Evolutionary conservation across 2,113 vertebrate genomes (phyloP).

Genomic region (Prietella phreatophila): DNA sequence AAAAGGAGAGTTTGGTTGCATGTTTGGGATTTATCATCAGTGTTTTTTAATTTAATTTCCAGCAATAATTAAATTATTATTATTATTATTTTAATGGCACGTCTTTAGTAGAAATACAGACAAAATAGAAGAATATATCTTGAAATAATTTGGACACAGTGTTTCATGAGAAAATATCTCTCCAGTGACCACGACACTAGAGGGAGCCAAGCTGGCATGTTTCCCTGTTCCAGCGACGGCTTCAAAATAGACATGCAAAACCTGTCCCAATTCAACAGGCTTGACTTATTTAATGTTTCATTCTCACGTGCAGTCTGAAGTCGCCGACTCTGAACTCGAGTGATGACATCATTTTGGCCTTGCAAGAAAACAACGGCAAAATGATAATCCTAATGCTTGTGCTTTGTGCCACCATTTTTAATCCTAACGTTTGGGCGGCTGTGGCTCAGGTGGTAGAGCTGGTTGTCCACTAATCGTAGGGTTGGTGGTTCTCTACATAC

Average conservation of each 20-base stretch:
- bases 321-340: background rate
- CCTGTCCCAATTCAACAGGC: background rate
- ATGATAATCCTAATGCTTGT: background rate
- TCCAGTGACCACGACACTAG: slow-evolving; percentile 71
- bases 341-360: background rate
- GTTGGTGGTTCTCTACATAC: too few species aligned
- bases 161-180: background rate
- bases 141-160: background rate
- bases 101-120: background rate
- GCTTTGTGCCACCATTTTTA: background rate
- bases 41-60: background rate
- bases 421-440: background rate
- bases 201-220: slow-evolving; percentile 78
- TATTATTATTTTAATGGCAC: too few species aligned
- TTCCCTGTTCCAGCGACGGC: background rate
- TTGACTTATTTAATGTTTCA: background rate
- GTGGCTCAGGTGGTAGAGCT: too few species aligned
- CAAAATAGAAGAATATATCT: background rate
- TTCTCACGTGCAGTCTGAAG: background rate
- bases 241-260: background rate
- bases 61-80: background rate
- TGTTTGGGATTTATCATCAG: background rate
- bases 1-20: background rate
- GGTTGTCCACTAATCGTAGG: too few species aligned
- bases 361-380: background rate